These are phyloP conservation scores for Enteromius anoplus DNA, from an alignment of 2,797 vertebrate genomes.

Conservation along the genomic window DNA sequence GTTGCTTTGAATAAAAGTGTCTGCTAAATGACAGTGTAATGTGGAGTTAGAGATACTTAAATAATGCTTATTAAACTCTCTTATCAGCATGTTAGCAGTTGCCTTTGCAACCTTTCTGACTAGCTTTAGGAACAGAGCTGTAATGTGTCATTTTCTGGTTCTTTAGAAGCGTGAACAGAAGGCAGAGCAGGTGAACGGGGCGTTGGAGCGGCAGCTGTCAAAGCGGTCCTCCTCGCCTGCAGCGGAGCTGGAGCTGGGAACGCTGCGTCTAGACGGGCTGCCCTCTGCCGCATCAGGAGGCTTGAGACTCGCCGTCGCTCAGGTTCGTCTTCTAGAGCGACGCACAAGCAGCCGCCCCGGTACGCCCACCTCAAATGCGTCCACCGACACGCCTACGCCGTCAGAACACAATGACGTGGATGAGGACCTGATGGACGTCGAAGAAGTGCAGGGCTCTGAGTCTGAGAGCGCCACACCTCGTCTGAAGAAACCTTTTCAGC, in stretches of 20 bases:
- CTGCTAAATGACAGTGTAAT: too few relatives aligned
- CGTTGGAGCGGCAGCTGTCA: conserved; percentile 73
- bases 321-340: conserved; percentile 91
- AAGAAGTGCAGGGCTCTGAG: conserved; percentile 86
- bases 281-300: conserved; percentile 71
- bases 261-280: conserved; percentile 69
- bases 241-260: conserved; percentile 87
- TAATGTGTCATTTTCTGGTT: neutral
- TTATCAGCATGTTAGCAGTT: neutral
- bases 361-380: conserved; percentile 93
- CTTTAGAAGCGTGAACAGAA: conserved; percentile 94
- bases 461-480: conserved; percentile 78
- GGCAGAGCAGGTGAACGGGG: conserved; percentile 93
- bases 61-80: neutral
- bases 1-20: too few relatives aligned
- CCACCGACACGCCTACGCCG: conserved; percentile 89
- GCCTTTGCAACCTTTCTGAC: neutral
- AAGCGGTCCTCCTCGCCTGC: conserved; percentile 89
- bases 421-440: conserved; percentile 90
- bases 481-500: conserved; percentile 93
- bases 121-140: neutral
- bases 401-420: conserved; percentile 96
- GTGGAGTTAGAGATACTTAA: neutral
- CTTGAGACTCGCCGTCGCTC: conserved; percentile 84
- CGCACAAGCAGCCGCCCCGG: conserved; percentile 93